Base-by-base conservation (phyloP, 2,113 vertebrate genomes). In the Melanerpes formicivorus region DNA sequence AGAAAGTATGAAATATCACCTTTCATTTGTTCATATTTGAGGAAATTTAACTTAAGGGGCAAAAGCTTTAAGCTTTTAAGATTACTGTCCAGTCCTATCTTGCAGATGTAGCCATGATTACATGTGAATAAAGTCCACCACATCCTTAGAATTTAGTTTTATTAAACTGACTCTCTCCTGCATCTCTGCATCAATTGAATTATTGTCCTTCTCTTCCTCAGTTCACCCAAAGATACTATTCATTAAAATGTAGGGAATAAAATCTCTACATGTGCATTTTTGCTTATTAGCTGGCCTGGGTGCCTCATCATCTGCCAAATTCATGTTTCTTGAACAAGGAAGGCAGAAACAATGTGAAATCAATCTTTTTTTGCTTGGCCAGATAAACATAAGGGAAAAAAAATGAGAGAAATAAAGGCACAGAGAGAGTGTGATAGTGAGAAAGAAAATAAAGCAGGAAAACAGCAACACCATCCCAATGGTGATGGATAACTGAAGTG, bases 401-500 rank as follows among this genome's bases (percentile, higher is more conserved):
- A 95, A 96, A 95, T 94, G 96, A 98, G 96, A 97, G 77, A 97
- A 85, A 87, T 86, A 96, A 97, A 96, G 93, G 82, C 93, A 87
- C 18, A 30, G 96, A 97, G 95, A 97, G 84, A 97, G 69, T 74
- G 64, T 97, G 97, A 97, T 81, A 97, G 88, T 71, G 93, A 96
- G 94, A 93, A 85, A 62, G 96, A 97, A 98, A 97, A 93, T 98
- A 96, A 98, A 95, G 96, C 73, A 91, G 95, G 93, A 87, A 96
- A 97, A 95, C 92, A 97, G 98, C 97, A 97, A 97, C 97, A 96
- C 97, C 93, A 91, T 96, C 87, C 85, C 82, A 94, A 87, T 81
- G 94, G 90, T 98, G 98, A 99, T 98, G 98, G 98, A 98, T 99
- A 98, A 97, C 97, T 97, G 97, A 97, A 98, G 98, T 97, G 97